Percentiles rank a stretch among this genome's conserved stretches.
Evolutionary conservation across 1,140 invertebrate species (phyloP).

Genomic region (Leptinotarsa defecta): DNA sequence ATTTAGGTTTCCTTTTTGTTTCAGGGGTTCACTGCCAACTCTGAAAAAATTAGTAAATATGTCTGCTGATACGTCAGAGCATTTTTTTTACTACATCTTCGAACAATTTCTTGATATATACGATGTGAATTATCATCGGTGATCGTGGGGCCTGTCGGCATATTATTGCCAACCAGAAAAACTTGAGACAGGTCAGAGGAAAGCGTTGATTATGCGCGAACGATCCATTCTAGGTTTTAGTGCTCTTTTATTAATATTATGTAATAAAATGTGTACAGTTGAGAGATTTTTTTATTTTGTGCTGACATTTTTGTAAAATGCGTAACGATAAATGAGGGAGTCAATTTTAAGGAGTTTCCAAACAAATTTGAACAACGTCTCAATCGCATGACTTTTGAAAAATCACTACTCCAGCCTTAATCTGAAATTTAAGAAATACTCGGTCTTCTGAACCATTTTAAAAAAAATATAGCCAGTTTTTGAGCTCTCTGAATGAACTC

Average conservation of each 20-base stretch:
- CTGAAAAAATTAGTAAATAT: neutral
- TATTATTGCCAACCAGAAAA: slow-evolving; percentile 4
- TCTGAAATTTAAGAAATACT: no score
- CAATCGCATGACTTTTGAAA: no score
- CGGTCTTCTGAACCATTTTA: no score
- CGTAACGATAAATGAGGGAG: no score
- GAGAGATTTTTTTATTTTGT: neutral
- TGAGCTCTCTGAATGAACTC: no score
- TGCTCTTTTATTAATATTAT: neutral
- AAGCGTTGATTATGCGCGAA: neutral
- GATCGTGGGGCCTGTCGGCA: neutral
- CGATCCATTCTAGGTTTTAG: neutral
- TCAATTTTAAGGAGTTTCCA: no score
- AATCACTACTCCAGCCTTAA: no score
- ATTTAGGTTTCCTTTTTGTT: slow-evolving; percentile 14
- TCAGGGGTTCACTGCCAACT: slow-evolving; percentile 39
- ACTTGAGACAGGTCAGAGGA: neutral
- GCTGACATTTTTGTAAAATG: no score
- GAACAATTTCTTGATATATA: slow-evolving; percentile 12
- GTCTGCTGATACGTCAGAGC: slow-evolving; percentile 3
- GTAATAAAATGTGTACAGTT: neutral
- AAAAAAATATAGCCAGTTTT: no score
- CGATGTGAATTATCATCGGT: neutral
- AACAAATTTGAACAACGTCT: no score
- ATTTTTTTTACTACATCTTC: slow-evolving; percentile 9